Evolutionary conservation across 2,113 vertebrate species (phyloP).

Genomic region (Gorsachius goisagi): DNA sequence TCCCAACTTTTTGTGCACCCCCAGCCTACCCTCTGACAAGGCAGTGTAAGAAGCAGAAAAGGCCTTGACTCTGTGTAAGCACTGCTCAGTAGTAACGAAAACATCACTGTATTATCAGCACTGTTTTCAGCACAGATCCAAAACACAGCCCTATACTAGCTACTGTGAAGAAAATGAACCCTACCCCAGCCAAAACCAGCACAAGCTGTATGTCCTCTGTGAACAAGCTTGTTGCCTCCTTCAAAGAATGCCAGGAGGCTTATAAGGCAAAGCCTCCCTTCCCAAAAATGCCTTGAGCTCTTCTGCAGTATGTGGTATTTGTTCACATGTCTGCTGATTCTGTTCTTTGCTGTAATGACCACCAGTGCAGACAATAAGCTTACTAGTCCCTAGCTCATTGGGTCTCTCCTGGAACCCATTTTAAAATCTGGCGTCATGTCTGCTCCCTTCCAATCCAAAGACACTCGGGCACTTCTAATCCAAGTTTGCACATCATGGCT

Average conservation of each 20-base stretch:
- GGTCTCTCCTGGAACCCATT: not conserved
- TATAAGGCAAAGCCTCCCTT: not conserved
- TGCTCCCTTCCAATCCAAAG: not conserved
- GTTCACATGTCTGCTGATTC: not conserved
- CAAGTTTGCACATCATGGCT: not conserved
- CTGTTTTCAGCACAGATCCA: not conserved
- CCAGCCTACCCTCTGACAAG: not conserved
- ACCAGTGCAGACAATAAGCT: not conserved
- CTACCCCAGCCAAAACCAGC: not conserved
- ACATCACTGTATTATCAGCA: not conserved
- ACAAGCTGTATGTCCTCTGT: not conserved
- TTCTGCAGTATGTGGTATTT: not conserved
- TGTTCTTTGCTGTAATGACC: not conserved
- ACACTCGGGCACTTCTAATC: not conserved
- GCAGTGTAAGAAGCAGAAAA: not conserved
- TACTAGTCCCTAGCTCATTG: not conserved
- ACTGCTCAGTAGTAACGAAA: not conserved
- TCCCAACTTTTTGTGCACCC: not conserved
- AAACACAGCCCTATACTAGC: not conserved
- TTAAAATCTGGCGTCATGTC: not conserved
- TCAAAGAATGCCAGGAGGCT: not conserved
- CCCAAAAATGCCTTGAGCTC: not conserved
- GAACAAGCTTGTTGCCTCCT: not conserved
- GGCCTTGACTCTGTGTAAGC: not conserved
- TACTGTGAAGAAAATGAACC: not conserved